These are phyloP conservation scores for Gulo gulo DNA, from an alignment of 2,113 vertebrate genomes.

Conservation along the genomic window DNA sequence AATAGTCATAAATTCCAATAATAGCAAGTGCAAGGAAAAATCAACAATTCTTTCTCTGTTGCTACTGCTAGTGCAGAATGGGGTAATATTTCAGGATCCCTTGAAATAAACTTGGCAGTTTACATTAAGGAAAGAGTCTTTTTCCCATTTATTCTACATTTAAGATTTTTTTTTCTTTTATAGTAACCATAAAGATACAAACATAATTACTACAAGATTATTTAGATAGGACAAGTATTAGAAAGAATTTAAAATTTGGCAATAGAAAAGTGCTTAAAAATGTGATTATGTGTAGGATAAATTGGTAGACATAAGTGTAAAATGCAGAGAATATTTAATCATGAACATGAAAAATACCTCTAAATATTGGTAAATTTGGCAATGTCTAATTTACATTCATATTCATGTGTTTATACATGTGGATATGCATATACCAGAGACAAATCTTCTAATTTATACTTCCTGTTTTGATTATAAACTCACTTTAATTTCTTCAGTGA, in stretches of 20 bases:
- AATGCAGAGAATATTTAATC: neutral
- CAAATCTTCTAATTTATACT: neutral
- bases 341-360: neutral
- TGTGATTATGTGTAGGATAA: neutral
- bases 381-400: neutral
- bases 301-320: neutral
- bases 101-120: neutral
- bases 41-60: neutral
- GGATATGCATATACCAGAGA: accelerated
- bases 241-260: neutral
- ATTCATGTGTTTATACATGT: neutral
- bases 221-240: neutral
- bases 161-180: neutral
- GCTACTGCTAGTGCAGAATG: neutral
- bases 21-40: neutral
- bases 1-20: neutral
- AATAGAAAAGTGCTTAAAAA: neutral
- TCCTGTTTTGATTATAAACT: neutral
- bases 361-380: neutral
- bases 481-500: neutral
- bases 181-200: neutral
- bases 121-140: neutral
- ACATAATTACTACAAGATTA: neutral
- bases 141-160: neutral
- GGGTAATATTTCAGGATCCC: neutral